Evolutionary conservation across 2,113 vertebrate genomes (phyloP).

Genomic region (Zosterops lateralis): DNA sequence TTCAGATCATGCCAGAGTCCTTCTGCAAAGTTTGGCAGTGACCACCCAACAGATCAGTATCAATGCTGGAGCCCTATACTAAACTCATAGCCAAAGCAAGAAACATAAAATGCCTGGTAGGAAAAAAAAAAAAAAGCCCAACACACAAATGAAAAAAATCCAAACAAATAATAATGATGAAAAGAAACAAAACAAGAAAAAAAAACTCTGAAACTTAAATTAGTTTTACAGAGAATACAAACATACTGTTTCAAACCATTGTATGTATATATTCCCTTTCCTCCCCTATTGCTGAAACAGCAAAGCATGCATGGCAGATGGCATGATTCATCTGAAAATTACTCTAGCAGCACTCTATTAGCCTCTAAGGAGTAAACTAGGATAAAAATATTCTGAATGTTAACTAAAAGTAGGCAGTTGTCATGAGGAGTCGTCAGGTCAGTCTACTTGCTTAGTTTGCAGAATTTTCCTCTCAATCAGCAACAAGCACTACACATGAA

Average conservation of each 20-base stretch:
- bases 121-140: background rate
- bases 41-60: background rate
- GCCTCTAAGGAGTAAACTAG: slow-evolving; percentile 57
- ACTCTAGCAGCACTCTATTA: slow-evolving; percentile 56
- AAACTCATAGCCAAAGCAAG: background rate
- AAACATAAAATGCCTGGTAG: background rate
- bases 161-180: no score
- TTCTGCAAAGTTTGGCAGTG: background rate
- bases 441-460: slow-evolving; percentile 29
- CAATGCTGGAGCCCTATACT: background rate
- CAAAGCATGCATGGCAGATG: slow-evolving; percentile 49
- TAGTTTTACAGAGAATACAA: background rate
- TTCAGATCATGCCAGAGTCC: background rate
- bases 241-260: background rate
- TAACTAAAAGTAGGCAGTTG: slow-evolving; percentile 45
- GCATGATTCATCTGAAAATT: slow-evolving; percentile 64
- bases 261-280: background rate
- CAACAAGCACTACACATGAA: background rate
- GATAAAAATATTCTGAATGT: slow-evolving; percentile 55
- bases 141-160: background rate
- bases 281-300: slow-evolving; percentile 37
- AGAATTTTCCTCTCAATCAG: slow-evolving; percentile 27
- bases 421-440: slow-evolving; percentile 9
- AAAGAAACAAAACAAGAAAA: background rate
- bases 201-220: background rate